These are phyloP conservation scores for Drosophila austrosaltans DNA, from an alignment of 2,888 invertebrate genomes.

Conservation along the genomic window DNA sequence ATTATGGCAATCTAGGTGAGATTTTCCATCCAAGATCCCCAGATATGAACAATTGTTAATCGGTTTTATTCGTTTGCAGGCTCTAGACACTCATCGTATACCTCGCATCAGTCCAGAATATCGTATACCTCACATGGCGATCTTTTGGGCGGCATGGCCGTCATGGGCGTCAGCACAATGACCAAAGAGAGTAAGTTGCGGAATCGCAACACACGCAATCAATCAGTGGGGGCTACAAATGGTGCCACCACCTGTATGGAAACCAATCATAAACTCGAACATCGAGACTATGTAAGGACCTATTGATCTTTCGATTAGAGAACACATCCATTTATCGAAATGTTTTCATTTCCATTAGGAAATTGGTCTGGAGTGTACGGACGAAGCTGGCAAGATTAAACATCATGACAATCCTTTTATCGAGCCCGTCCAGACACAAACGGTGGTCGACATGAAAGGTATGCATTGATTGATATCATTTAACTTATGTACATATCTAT, in stretches of 20 bases:
- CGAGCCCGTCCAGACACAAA: conserved; percentile 93
- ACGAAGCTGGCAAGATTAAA: conserved; percentile 92
- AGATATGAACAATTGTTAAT: background rate
- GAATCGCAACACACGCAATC: conserved; percentile 89
- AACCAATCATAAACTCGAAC: conserved; percentile 86
- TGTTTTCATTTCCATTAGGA: conserved; percentile 85
- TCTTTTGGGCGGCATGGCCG: conserved; percentile 90
- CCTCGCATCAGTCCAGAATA: conserved; percentile 95
- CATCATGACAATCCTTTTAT: conserved; percentile 96
- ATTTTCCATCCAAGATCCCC: background rate
- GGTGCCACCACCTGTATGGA: conserved; percentile 86
- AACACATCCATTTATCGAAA: background rate
- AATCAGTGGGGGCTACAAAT: conserved; percentile 86
- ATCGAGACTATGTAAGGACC: conserved; percentile 89
- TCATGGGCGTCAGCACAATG: conserved; percentile 83
- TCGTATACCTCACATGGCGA: conserved; percentile 98
- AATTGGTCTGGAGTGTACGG: conserved; percentile 90
- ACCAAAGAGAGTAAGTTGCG: conserved; percentile 94
- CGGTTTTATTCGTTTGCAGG: conserved; percentile 82
- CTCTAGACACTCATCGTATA: conserved; percentile 97
- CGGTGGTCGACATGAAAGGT: conserved; percentile 98
- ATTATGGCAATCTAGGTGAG: conserved; percentile 92
- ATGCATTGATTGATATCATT: conserved; percentile 35
- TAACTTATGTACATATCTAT: no score
- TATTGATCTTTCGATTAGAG: background rate